Evolutionary conservation across 2,797 vertebrate species (phyloP), one percentile per base, ranked within the genome.

Genomic region (Benthosema pterotum): DNA sequence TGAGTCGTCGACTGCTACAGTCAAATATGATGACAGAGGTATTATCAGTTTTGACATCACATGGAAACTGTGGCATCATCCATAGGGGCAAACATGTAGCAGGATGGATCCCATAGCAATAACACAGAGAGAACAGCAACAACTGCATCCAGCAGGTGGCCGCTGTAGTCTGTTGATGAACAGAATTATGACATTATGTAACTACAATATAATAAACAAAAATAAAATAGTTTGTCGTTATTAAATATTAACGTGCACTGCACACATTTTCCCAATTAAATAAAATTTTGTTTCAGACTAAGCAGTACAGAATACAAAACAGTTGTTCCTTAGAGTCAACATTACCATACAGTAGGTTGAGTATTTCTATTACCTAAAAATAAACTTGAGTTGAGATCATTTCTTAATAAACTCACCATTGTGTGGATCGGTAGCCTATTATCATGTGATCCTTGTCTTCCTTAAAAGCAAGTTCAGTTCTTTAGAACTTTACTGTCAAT

Each of bases 61-160:
- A 99, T n/a, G 94, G 95, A 64, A 96, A 92, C 54, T 84, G 88
- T 63, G 88, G 90, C 57, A 80, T 80, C 84, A 87, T 94, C 92
- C 91, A 93, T 6, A 0, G 0, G 6, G 81, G 73, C n/a, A 71
- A 50, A 58, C 75, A 85, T 12, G 69, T 75, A 19, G 83, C 77
- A 42, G 85, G 59, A 43, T 60, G 65, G 1, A 91, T 87, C 77
- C 90, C 83, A 9, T 87, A n/a, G 25, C 77, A 63, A 60, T 55
- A 86, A 56, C 84, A 74, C 25, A 89, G 63, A 46, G 85, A 79
- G 69, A 93, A 65, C 51, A 93, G 48, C 1, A 80, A 46, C 63
- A 92, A 45, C 7, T 61, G 63, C 8, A 75, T 57, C 86, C 90
- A 84, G 49, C 17, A 59, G 19, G 17, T 72, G 64, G 16, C 3